Percentiles rank a stretch among this genome's conserved stretches.
phyloP scores from a whole-genome alignment of 2,113 vertebrate species.

The Galbula dea region DNA sequence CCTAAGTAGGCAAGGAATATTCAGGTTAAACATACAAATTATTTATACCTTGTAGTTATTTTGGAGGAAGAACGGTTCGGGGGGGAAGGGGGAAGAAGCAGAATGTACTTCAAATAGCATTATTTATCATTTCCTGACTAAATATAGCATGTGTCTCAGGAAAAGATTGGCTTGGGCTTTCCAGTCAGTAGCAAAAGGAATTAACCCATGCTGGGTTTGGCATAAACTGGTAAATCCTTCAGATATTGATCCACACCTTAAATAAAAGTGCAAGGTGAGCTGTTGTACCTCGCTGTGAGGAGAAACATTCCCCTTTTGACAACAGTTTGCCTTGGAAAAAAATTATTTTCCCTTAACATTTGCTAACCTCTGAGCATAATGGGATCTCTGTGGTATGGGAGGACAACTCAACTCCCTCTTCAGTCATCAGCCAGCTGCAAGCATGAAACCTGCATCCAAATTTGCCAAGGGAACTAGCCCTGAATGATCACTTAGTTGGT shows the following conservation, averaged over 20 bases:
- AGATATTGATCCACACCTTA: not conserved
- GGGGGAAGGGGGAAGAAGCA: constrained; percentile 18
- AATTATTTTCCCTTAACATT: not conserved
- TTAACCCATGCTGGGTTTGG: constrained; percentile 47
- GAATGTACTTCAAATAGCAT: constrained; percentile 52
- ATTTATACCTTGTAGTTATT: constrained; percentile 48
- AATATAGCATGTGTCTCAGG: constrained; percentile 52
- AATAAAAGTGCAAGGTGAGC: not conserved
- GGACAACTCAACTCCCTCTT: not conserved
- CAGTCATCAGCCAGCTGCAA: not conserved
- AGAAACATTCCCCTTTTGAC: not conserved
- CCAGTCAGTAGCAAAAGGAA: constrained; percentile 7
- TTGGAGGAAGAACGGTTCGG: constrained; percentile 13
- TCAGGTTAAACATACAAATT: constrained; percentile 42
- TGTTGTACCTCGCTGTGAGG: not conserved
- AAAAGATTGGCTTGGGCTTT: constrained; percentile 55
- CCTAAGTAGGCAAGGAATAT: constrained; percentile 26
- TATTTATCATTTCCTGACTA: constrained; percentile 64
- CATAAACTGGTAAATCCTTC: constrained; percentile 21
- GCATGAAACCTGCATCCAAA: not conserved
- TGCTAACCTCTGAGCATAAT: not conserved
- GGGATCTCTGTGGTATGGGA: not conserved
- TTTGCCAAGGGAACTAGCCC: not conserved
- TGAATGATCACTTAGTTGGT: not conserved
- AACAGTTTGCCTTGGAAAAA: not conserved